Conservation (phyloP, 2,113 vertebrate species). For the Marmota monax region DNA sequence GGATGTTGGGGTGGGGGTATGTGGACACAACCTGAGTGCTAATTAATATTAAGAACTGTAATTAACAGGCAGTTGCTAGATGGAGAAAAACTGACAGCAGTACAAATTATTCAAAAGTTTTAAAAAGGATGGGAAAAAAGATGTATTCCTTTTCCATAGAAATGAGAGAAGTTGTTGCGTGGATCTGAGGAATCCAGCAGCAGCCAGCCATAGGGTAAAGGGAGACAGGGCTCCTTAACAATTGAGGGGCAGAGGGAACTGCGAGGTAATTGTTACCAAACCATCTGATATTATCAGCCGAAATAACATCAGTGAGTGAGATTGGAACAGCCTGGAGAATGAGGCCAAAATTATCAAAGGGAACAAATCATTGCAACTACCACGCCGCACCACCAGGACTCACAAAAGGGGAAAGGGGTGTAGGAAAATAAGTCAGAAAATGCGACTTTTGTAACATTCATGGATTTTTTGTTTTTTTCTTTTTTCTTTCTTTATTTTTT, state of each 20-base stretch:
- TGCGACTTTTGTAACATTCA: constrained; percentile 50
- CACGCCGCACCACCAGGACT: constrained; percentile 45
- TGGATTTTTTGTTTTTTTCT: neutral
- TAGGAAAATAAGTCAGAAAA: constrained; percentile 62
- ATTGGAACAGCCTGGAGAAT: constrained; percentile 64
- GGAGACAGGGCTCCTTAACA: neutral
- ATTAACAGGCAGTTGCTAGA: constrained; percentile 81
- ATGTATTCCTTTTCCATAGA: neutral
- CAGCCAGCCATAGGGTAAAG: neutral
- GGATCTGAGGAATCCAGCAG: neutral
- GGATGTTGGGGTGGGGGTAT: neutral
- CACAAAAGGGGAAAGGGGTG: neutral
- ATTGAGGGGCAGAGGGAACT: constrained; percentile 37
- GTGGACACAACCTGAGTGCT: constrained; percentile 54
- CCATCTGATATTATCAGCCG: constrained; percentile 51
- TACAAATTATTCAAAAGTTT: constrained; percentile 72
- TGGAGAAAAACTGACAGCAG: constrained; percentile 48
- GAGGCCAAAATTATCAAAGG: constrained; percentile 72
- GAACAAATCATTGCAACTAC: constrained; percentile 42
- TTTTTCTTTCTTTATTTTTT: too few species aligned
- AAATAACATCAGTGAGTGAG: constrained; percentile 75
- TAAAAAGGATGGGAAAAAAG: constrained; percentile 9
- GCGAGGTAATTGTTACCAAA: constrained; percentile 41
- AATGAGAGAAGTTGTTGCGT: neutral
- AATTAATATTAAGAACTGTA: constrained; percentile 79